These are phyloP conservation scores for Phenganax stokvisi DNA, from an alignment of 92 coral and sea anemone genomes.

Conservation along the genomic window DNA sequence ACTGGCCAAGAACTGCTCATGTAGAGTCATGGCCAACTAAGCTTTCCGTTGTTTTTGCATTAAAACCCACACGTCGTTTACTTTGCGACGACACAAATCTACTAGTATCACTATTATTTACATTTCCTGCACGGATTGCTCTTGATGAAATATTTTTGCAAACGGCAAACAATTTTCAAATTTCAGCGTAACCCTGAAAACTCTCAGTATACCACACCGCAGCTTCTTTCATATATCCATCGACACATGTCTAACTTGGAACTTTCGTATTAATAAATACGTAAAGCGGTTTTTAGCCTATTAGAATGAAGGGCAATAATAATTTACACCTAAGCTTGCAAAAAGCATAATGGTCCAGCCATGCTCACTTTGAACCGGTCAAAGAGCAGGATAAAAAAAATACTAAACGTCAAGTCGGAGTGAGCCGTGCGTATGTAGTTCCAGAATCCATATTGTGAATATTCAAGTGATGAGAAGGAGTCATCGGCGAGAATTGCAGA, in stretches of 20 bases:
- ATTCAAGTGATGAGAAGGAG: constrained; percentile 2
- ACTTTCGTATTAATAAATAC: constrained; percentile 7
- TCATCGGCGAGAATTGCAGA: constrained; percentile 15
- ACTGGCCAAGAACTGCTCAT: too few species aligned
- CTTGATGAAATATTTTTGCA: too few species aligned
- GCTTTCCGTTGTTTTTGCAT: too few species aligned
- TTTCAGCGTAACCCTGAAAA: too few species aligned
- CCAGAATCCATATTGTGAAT: constrained; percentile 34
- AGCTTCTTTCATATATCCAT: too few species aligned
- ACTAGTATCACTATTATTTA: too few species aligned
- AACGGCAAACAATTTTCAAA: too few species aligned
- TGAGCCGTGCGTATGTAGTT: constrained; percentile 24
- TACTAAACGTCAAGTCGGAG: constrained; percentile 15
- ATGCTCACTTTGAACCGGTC: constrained; percentile 19
- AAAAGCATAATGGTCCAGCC: constrained; percentile 21
- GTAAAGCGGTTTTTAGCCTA: constrained; percentile 7
- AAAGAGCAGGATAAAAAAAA: not conserved
- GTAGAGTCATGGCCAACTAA: too few species aligned
- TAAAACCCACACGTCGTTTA: too few species aligned
- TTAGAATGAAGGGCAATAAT: constrained; percentile 1
- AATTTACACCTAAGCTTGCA: constrained; percentile 19
- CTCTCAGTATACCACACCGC: too few species aligned
- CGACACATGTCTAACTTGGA: not conserved
- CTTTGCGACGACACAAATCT: too few species aligned
- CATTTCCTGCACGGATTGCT: too few species aligned